These are phyloP conservation scores for Mormyrops attenuatus DNA, from an alignment of 2,797 vertebrate species.

Conservation along the genomic window DNA sequence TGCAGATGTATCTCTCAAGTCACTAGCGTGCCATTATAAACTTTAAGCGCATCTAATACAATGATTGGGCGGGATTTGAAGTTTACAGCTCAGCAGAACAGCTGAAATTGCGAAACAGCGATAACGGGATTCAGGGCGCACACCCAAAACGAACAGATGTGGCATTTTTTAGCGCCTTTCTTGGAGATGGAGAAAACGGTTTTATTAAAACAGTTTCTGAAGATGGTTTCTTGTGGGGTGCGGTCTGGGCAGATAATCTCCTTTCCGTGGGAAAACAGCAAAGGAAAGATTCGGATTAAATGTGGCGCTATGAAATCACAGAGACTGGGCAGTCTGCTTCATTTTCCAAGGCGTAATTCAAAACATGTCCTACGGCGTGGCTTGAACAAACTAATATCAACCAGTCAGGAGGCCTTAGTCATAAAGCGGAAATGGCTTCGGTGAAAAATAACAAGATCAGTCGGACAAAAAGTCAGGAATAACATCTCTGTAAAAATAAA, in stretches of 20 bases:
- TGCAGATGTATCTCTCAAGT: not conserved
- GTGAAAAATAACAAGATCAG: conserved; percentile 7
- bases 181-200: not conserved
- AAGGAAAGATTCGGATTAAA: not conserved
- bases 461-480: conserved; percentile 21
- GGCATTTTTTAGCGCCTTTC: not conserved
- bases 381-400: not conserved
- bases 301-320: not conserved
- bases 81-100: not conserved
- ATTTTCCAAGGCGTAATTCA: conserved; percentile 5
- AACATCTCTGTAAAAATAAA: conserved; percentile 27
- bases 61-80: not conserved
- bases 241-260: not conserved
- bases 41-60: not conserved
- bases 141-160: not conserved
- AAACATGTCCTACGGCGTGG: not conserved
- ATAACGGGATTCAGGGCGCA: not conserved
- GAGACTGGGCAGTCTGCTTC: not conserved
- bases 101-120: not conserved
- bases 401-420: not conserved
- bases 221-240: not conserved
- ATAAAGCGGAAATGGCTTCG: conserved; percentile 13
- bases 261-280: not conserved
- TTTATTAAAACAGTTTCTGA: not conserved
- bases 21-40: not conserved